phyloP scores from a whole-genome alignment of 2,888 invertebrate genomes.

The Spatulosminthurus flaviceps region DNA sequence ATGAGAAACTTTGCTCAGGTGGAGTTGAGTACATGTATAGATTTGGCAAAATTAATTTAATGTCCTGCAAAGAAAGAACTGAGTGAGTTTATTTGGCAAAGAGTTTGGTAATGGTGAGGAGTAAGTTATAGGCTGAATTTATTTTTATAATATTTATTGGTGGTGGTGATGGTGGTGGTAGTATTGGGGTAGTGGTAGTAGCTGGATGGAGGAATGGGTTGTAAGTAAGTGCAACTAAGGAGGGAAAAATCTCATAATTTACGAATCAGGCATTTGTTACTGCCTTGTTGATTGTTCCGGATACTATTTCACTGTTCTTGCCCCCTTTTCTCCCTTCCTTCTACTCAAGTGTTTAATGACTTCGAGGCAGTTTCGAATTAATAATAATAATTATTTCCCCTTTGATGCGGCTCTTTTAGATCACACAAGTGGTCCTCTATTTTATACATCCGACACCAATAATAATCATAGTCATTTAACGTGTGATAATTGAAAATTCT shows the following conservation, averaged over 20 bases:
- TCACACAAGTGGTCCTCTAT: too few species aligned
- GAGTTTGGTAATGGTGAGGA: background rate
- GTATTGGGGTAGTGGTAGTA: too few species aligned
- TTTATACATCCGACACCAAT: too few species aligned
- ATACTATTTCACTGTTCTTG: conserved; percentile 3
- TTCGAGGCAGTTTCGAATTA: background rate
- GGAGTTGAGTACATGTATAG: background rate
- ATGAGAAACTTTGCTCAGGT: too few species aligned
- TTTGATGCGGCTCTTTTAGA: background rate
- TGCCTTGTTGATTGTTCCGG: conserved; percentile 14
- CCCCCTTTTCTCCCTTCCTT: background rate
- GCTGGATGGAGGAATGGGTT: background rate
- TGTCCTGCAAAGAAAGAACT: background rate
- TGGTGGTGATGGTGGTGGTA: too few species aligned
- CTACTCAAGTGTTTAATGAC: background rate
- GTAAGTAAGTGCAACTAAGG: too few species aligned
- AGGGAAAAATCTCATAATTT: conserved; percentile 2
- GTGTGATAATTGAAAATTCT: too few species aligned
- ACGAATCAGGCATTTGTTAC: conserved; percentile 9
- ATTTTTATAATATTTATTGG: too few species aligned
- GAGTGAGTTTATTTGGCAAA: background rate
- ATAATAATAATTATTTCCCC: background rate
- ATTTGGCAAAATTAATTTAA: conserved; percentile 8
- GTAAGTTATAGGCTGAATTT: too few species aligned
- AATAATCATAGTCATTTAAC: too few species aligned